Base-by-base conservation (phyloP, 1,140 invertebrate genomes). In the Drosophila quadrilineata region DNA sequence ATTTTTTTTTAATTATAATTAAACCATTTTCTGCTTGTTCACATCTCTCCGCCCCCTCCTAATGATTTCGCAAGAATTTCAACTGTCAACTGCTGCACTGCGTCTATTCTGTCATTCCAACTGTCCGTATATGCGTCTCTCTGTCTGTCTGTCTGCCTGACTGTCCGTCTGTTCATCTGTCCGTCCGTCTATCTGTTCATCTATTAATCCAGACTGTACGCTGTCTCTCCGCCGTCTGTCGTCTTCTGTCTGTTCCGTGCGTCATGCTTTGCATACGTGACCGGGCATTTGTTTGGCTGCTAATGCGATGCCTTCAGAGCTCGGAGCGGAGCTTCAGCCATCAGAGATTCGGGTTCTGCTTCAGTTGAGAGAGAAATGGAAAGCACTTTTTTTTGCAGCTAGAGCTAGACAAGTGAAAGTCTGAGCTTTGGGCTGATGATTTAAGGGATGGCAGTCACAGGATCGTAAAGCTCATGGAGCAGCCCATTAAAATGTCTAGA, bases 361-460 rank as follows among this genome's bases (percentile, higher is more conserved):
- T n/a, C n/a, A n/a, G n/a, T n/a, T n/a, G n/a, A n/a, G n/a, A n/a
- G n/a, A n/a, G n/a, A 84, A 84, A 84, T 77, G 70, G 77, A 84
- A 84, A 84, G 73, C 76, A n/a, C n/a, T n/a, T n/a, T n/a, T n/a
- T n/a, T 43, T 54, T 63, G 40, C 38, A 46, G 54, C 35, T 43
- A 35, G 28, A n/a, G n/a, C n/a, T n/a, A n/a, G n/a, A n/a, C n/a
- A 22, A 82, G 79, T 84, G 77, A 84, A 84, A 84, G 79, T 84
- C 75, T 50, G 2, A n/a, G n/a, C n/a, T n/a, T n/a, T 21, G 9
- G 26, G 3, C 12, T 21, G 6, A n/a, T 8, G 36, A 16, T 2
- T 16, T 35, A 33, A 21, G 17, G 19, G 38, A 9, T 21, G 22
- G 2, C 6, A 10, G 43, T 4, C 6, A 17, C 12, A n/a, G n/a